A percentile compares a stretch with the other conserved stretches of the same genome.
Conservation (phyloP, 2,888 invertebrate genomes). For the Scaptomyza polygonia region DNA sequence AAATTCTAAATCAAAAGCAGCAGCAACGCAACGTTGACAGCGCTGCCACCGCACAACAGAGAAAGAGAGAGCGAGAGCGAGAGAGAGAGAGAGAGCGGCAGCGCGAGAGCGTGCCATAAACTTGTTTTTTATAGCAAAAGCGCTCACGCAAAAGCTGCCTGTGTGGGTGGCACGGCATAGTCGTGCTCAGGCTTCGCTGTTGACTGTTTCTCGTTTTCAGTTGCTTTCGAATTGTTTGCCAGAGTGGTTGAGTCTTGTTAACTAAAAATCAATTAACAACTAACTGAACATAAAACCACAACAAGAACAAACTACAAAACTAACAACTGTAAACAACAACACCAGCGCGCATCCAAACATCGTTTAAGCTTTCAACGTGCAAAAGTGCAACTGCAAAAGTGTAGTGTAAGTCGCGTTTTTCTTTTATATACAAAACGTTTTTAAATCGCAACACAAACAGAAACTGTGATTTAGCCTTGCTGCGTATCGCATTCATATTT, state of each 20-base stretch:
- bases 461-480: not conserved
- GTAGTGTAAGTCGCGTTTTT: slow-evolving; percentile 39
- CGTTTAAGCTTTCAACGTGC: slow-evolving; percentile 12
- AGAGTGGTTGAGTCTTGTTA: slow-evolving; percentile 57
- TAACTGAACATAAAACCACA: slow-evolving; percentile 16
- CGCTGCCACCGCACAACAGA: slow-evolving; percentile 8
- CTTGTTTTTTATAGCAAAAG: slow-evolving; percentile 24
- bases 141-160: slow-evolving; percentile 16
- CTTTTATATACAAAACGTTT: slow-evolving; percentile 24
- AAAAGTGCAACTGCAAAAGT: slow-evolving; percentile 28
- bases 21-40: slow-evolving; percentile 16
- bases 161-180: slow-evolving; percentile 28
- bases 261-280: slow-evolving; percentile 38
- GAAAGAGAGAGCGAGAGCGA: no score
- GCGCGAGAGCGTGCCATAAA: slow-evolving; percentile 7
- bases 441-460: slow-evolving; percentile 1
- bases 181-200: no score
- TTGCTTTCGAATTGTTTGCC: slow-evolving; percentile 80
- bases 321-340: slow-evolving; percentile 11
- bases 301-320: slow-evolving; percentile 14
- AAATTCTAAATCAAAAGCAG: slow-evolving; percentile 71
- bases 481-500: slow-evolving; percentile 2
- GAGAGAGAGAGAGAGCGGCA: no score
- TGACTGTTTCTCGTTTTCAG: slow-evolving; percentile 52
- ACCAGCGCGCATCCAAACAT: slow-evolving; percentile 15